Conservation (phyloP, 2,888 invertebrate genomes). For the Erebia epiphron region DNA sequence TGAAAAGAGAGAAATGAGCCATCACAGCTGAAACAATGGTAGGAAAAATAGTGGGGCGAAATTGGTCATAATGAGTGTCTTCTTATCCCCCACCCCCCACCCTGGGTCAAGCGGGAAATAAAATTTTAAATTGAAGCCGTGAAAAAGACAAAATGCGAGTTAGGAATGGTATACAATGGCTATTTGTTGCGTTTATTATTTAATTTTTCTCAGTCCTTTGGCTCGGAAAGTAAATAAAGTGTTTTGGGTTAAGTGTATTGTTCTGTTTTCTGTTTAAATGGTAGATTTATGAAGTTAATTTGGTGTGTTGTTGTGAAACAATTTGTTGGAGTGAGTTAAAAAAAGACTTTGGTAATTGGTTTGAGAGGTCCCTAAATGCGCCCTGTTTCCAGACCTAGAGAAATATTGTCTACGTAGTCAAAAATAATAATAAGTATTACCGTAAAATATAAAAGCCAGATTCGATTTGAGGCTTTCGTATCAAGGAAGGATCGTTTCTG, state of each 20-base stretch:
- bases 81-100: conserved; percentile 52
- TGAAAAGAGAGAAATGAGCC: conserved; percentile 72
- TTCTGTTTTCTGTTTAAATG: conserved; percentile 6
- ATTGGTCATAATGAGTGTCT: conserved; percentile 80
- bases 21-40: conserved; percentile 61
- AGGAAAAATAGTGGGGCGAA: conserved; percentile 70
- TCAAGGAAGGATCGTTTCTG: no score
- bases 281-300: background rate
- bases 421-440: no score
- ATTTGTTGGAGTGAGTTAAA: no score
- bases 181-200: conserved; percentile 38
- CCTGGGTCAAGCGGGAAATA: conserved; percentile 70
- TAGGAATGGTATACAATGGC: conserved; percentile 43
- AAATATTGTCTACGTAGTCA: no score
- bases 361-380: no score
- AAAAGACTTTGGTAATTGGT: no score
- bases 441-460: no score
- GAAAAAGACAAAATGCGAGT: conserved; percentile 71
- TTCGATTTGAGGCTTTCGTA: no score
- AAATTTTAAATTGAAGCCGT: conserved; percentile 78
- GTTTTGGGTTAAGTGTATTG: conserved; percentile 10
- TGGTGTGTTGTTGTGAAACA: no score
- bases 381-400: no score
- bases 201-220: conserved; percentile 30
- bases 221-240: conserved; percentile 8